Conservation (phyloP, 2,797 vertebrate genomes). For the Leuciscus waleckii region DNA sequence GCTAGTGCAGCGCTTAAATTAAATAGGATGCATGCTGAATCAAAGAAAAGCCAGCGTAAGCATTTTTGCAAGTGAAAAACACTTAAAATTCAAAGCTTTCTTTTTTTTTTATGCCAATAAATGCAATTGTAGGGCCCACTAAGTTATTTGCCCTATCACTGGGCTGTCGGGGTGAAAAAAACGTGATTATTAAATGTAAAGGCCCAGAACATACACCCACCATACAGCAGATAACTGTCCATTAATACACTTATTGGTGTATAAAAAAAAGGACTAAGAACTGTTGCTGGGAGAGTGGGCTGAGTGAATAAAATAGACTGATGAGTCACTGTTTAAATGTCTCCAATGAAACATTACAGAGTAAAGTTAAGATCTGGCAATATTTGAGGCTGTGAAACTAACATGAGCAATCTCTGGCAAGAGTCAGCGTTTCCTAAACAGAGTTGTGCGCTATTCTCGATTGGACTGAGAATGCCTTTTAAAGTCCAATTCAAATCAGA, state of each 20-base stretch:
- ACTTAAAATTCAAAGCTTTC: constrained; percentile 46
- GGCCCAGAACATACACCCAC: constrained; percentile 38
- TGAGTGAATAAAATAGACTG: constrained; percentile 33
- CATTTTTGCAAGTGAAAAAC: constrained; percentile 22
- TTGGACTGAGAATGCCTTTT: not conserved
- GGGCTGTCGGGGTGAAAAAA: not conserved
- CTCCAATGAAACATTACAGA: constrained; percentile 27
- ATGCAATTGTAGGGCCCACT: constrained; percentile 32
- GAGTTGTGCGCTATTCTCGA: not conserved
- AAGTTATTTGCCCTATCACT: constrained; percentile 22
- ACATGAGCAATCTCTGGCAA: not conserved
- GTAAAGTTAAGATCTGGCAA: not conserved
- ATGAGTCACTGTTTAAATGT: constrained; percentile 32
- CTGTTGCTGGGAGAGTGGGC: constrained; percentile 35
- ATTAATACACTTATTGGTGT: not conserved
- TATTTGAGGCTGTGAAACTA: constrained; percentile 23
- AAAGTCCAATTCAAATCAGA: not conserved
- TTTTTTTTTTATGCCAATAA: constrained; percentile 26
- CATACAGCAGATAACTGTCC: constrained; percentile 1
- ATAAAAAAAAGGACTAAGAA: constrained; percentile 7
- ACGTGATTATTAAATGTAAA: constrained; percentile 10
- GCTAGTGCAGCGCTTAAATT: constrained; percentile 15
- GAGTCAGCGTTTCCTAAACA: not conserved
- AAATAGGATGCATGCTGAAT: constrained; percentile 28
- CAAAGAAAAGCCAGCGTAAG: constrained; percentile 46